Evolutionary conservation across 2,888 invertebrate genomes (phyloP), one percentile per base, ranked within the genome.

Genomic region (Podotricha telesiphe): DNA sequence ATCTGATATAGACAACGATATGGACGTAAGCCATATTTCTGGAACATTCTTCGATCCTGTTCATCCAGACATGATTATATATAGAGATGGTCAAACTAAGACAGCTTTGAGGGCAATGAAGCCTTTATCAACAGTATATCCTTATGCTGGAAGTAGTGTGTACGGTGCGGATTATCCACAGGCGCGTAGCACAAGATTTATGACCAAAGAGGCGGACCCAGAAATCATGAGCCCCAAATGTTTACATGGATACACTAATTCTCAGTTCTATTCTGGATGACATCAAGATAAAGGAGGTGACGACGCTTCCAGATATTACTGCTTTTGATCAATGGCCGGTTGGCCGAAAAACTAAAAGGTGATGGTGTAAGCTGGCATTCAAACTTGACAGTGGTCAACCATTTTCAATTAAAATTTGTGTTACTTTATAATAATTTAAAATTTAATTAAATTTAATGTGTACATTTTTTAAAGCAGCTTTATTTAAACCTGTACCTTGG

Each of bases 61-160:
- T 0, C 92, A 93, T 77, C 93, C 93, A 55, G 93, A 93, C 67
- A 91, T 92, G 92, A 91, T 92, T 50, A 75, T 92, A 0, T 93
- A 91, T 62, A 88, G 87, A 78, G 91, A 91, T 71, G 78, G 84
- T 15, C 86, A 87, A 45, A 89, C 87, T 0, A 88, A 84, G 75
- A 87, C 89, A 6, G 88, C 91, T 5, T 65, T 93, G 0, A 80
- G 91, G 73, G 91, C 93, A 10, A 92, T 93, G 92, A 85, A 88
- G 67, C 93, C 93, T 1, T 68, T 93, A 13, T 91, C 92, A 7
- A 91, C 93, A 1, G 87, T 93, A 45, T 92, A 92, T 64, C 93
- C 93, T 2, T 85, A 86, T 61, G 82, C 87, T 20, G 85, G 89
- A 34, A 80, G 87, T 0, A 91, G 87, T 70, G 92, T 92, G 92